Evolutionary conservation across 2,888 invertebrate genomes (phyloP), one percentile per base, ranked within the genome.

Genomic region (Oxycera nigricornis): DNA sequence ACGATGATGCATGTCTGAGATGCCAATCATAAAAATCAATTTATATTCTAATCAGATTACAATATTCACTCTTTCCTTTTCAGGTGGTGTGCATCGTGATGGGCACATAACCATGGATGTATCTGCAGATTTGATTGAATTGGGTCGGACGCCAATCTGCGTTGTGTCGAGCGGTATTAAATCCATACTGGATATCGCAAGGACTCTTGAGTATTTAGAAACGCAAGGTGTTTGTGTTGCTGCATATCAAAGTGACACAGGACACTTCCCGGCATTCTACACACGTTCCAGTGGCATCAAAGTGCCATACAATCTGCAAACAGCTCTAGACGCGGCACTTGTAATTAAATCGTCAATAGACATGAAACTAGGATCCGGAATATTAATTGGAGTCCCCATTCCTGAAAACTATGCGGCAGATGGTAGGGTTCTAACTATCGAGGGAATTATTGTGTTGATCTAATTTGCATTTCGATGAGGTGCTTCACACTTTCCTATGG

Each of bases 81-180:
- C 92, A 84, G 97, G 97, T 31, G 99, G 99, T 30, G 98, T 99
- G 14, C 99, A 99, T 85, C 90, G 96, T 4, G 91, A 91, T 61
- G 97, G 92, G 0, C 92, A 96, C 82, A 84, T 84, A n/a, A 93
- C 94, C 52, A 88, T 97, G 85, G 99, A 99, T 84, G 87, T 99
- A 72, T 98, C 98, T 76, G 96, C 98, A 0, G 99, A 99, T 86
- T 88, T 99, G 68, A 90, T 90, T 6, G 98, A 99, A 84, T 87
- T 99, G 72, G 94, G 96, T 0, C 89, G 92, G 74, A 95, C 92
- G 76, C 91, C 92, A 14, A 91, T 98, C 0, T 90, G 95, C 59
- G 97, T 99, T 4, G 91, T 99, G 1, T 97, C 96, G 79, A 95
- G 97, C 81, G 99, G 99, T 1, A 91, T 97, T 73, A 99, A 99